Evolutionary conservation across 1,140 invertebrate genomes (phyloP), one percentile per base, ranked within the genome.

Genomic region (Diorhabda sublineata): DNA sequence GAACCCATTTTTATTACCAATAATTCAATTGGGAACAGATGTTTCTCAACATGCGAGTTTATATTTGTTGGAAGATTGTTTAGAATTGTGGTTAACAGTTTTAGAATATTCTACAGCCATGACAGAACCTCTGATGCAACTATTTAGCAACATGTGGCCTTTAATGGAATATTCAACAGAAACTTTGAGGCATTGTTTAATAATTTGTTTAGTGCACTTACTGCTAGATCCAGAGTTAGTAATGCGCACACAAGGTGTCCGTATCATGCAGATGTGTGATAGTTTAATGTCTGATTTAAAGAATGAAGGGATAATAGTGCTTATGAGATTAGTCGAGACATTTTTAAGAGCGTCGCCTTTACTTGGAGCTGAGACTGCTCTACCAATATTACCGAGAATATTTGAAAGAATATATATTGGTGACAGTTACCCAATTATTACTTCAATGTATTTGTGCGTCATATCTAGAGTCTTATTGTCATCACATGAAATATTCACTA

Each of bases 51-150:
- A 88, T 52, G 90, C 89, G 9, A 91, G 95, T 79, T 89, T 97
- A 56, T 97, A 97, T 82, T 85, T 97, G 58, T 82, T 96, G 71
- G 95, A 98, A 82, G 96, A 98, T 83, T 95, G 93, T 0, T 84
- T 98, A 45, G 91, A 94, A 74, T 85, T 98, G 64, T 98, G 96
- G 95, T 83, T 91, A 62, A 89, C 90, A 3, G 87, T 95, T 8
- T 82, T 98, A 64, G 90, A 95, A 78, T 91, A 93, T 77, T 86
- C 90, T 2, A 84, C 90, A 1, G 77, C 80, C 0, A 81, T 88
- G 47, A 86, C 84, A 0, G 83, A 84, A 9, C 85, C 87, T 63
- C 84, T 95, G 56, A 82, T 96, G 74, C 84, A 88, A 69, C 83
- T 97, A 8, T 90, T 91, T 74, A 84, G 86, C 68, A 93, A 94